Conservation (phyloP, 2,888 invertebrate species). For the Amphipoea oculea region DNA sequence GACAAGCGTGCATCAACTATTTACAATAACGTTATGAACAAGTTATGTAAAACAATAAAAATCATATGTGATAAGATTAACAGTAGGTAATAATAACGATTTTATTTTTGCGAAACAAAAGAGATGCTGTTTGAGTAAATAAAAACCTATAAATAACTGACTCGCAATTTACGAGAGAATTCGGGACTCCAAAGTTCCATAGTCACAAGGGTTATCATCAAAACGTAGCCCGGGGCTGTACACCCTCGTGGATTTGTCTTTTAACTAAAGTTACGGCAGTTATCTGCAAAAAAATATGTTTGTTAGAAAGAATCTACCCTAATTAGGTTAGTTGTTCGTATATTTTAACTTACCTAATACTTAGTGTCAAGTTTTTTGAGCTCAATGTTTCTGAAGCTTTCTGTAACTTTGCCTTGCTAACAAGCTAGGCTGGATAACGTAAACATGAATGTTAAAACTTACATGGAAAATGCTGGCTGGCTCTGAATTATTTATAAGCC, state of each 20-base stretch:
- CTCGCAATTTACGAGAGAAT: constrained; percentile 1
- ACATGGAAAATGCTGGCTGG: constrained; percentile 17
- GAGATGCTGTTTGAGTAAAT: constrained; percentile 9
- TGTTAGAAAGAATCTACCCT: constrained; percentile 6
- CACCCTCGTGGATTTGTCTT: not conserved
- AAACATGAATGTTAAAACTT: constrained; percentile 38
- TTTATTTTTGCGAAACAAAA: constrained; percentile 6
- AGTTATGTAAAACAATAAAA: constrained; percentile 3
- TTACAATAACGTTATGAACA: constrained; percentile 12
- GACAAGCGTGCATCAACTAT: constrained; percentile 11
- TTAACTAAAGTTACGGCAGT: not conserved
- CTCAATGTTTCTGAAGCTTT: not conserved
- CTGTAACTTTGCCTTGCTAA: not conserved
- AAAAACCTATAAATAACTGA: constrained; percentile 16
- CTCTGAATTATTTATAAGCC: constrained; percentile 36
- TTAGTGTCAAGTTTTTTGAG: constrained; percentile 5
- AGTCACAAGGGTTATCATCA: constrained; percentile 8
- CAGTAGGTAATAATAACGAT: not conserved
- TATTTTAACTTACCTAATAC: constrained; percentile 14
- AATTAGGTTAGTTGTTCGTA: constrained; percentile 1
- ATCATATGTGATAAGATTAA: not conserved
- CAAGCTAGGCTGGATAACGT: constrained; percentile 18
- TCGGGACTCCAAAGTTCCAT: constrained; percentile 7
- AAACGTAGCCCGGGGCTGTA: constrained; percentile 22
- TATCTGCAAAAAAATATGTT: not conserved